Evolutionary conservation across 1,140 invertebrate genomes (phyloP).

Genomic region (Aphelenchoides fujianensis): DNA sequence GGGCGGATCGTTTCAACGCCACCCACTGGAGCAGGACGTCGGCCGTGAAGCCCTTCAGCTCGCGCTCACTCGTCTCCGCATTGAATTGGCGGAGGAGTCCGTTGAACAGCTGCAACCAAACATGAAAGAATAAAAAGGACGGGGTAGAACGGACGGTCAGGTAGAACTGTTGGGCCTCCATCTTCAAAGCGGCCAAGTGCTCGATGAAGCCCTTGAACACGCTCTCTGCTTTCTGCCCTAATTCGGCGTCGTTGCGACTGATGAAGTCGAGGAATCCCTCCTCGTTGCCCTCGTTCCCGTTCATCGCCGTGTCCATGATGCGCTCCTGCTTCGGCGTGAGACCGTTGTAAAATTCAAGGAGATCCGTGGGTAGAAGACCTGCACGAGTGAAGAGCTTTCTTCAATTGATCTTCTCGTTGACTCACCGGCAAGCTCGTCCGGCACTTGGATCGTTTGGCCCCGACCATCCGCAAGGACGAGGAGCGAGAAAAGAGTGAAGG

Average conservation of each 20-base stretch:
- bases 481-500: too few species aligned
- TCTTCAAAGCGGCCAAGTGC: background rate
- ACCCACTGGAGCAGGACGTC: background rate
- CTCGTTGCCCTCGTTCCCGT: conserved; percentile 2
- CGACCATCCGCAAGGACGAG: too few species aligned
- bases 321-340: background rate
- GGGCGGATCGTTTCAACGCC: background rate
- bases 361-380: background rate
- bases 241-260: background rate
- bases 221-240: background rate
- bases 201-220: conserved; percentile 8
- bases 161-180: background rate
- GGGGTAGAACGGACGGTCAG: background rate
- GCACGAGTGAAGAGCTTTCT: too few species aligned
- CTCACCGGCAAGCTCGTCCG: too few species aligned
- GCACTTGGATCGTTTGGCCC: too few species aligned
- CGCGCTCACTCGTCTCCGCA: background rate
- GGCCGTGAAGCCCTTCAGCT: background rate
- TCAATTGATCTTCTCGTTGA: too few species aligned
- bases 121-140: background rate
- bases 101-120: conserved; percentile 13
- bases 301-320: background rate
- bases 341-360: background rate
- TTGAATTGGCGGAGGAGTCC: background rate
- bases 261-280: conserved; percentile 6